These are phyloP conservation scores for Portunus trituberculatus DNA, from an alignment of 1,140 invertebrate species.

Conservation along the genomic window DNA sequence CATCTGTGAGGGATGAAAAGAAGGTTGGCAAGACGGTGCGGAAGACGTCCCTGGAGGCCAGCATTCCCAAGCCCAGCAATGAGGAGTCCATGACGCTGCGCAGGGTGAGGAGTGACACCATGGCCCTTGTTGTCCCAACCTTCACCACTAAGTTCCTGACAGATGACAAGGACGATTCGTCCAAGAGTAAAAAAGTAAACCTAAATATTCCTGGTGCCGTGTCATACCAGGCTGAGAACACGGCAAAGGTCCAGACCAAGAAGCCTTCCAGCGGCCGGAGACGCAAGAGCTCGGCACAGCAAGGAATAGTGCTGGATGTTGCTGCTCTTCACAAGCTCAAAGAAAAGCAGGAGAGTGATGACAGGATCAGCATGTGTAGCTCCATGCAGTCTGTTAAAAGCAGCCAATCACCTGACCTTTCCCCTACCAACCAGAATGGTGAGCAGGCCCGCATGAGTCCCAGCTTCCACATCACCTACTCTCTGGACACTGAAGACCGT, in stretches of 20 bases:
- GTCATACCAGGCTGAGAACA: neutral
- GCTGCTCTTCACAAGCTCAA: conserved; percentile 29
- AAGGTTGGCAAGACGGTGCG: neutral
- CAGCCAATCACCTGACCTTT: conserved; percentile 30
- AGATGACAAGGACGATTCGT: neutral
- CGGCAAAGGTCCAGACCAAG: neutral
- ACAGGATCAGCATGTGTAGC: neutral
- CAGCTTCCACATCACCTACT: neutral
- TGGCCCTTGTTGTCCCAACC: neutral
- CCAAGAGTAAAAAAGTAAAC: neutral
- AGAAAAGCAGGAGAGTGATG: neutral
- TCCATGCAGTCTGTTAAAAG: neutral
- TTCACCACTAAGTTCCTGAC: neutral
- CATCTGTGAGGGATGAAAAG: neutral
- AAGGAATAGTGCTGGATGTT: conserved; percentile 48
- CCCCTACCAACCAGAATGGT: neutral
- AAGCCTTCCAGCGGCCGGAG: neutral
- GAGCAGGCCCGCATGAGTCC: neutral
- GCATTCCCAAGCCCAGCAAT: neutral
- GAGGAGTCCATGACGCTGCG: neutral
- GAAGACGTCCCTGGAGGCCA: neutral
- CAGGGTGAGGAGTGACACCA: neutral
- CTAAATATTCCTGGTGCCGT: neutral
- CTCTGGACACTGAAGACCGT: neutral
- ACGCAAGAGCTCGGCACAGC: neutral